These are phyloP conservation scores for Corythucha ciliata DNA, from an alignment of 2,888 invertebrate genomes.

Conservation along the genomic window DNA sequence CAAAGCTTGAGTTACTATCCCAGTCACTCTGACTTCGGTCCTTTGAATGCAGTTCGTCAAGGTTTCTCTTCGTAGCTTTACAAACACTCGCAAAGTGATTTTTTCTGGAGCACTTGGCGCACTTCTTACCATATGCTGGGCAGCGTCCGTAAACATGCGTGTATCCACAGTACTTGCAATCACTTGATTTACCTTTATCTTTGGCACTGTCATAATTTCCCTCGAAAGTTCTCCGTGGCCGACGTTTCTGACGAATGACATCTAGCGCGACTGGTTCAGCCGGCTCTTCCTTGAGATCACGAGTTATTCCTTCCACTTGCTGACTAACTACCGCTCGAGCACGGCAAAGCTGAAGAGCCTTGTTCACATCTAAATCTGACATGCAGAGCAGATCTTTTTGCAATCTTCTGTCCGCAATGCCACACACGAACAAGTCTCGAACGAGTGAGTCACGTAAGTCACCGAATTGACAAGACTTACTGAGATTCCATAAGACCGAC, in stretches of 20 bases:
- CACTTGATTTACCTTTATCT: too few relatives aligned
- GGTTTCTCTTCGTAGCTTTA: neutral
- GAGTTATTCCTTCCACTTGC: slow-evolving; percentile 10
- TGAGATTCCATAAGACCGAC: slow-evolving; percentile 14
- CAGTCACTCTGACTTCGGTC: neutral
- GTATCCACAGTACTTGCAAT: slow-evolving; percentile 12
- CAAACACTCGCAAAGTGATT: slow-evolving; percentile 8
- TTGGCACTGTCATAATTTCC: too few relatives aligned
- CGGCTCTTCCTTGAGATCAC: neutral
- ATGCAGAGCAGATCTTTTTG: slow-evolving; percentile 6
- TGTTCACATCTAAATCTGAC: neutral
- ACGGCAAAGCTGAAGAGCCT: slow-evolving; percentile 2
- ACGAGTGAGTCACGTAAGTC: slow-evolving; percentile 11
- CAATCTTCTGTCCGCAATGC: slow-evolving; percentile 10
- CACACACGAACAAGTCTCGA: slow-evolving; percentile 20
- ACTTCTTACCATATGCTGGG: slow-evolving; percentile 3
- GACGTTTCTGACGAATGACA: too few relatives aligned
- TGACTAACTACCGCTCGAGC: neutral
- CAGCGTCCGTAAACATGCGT: slow-evolving; percentile 3
- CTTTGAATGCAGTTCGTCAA: neutral
- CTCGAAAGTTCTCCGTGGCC: too few relatives aligned
- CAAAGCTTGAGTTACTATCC: slow-evolving; percentile 8
- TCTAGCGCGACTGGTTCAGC: neutral
- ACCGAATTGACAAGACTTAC: slow-evolving; percentile 12
- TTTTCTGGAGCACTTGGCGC: neutral